Evolutionary conservation across 2,888 invertebrate genomes (phyloP), one percentile per base, ranked within the genome.

Genomic region (Trilocha varians): DNA sequence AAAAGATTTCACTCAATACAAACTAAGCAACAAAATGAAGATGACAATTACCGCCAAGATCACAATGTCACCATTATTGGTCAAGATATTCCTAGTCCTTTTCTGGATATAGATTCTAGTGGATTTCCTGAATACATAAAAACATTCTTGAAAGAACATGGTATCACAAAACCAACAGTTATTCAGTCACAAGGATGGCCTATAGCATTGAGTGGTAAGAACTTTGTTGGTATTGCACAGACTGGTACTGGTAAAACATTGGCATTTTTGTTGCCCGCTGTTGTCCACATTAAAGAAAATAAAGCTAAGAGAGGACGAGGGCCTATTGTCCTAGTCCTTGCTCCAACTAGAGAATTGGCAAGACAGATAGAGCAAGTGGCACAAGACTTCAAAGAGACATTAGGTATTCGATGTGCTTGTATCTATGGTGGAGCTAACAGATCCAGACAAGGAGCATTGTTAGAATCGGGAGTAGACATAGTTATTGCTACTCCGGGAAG

Each of bases 101-200:
- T 92, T 47, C 88, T 91, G 55, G 87, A 88, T 52, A 93, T 95
- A 68, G 90, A 91, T 42, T 93, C 91, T 56, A 91, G 91, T 50
- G 88, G 88, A 47, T 93, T 94, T 62, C 93, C 93, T 5, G 90
- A 91, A 53, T 90, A 90, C 50, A 89, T 92, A 33, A 90, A 91
- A 83, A 77, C 84, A 5, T 90, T 87, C 53, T 79, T 90, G 34
- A 85, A 80, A 47, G 76, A 83, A 25, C 91, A 90, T 67, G 91
- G 91, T 9, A 91, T 91, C 59, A 72, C 78, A 1, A 88, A 89
- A 49, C 95, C 95, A 0, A 95, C 95, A 2, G 87, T 93, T 2
- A 95, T 95, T 59, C 95, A 95, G 70, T 89, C 93, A 3, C 93
- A 93, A 67, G 91, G 93, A 11, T 95, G 94, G 94, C 95, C 95